A percentile compares a stretch with the other conserved stretches of the same genome.
phyloP scores from a whole-genome alignment of 2,888 invertebrate species.

The Epiperipatus broadwayi region DNA sequence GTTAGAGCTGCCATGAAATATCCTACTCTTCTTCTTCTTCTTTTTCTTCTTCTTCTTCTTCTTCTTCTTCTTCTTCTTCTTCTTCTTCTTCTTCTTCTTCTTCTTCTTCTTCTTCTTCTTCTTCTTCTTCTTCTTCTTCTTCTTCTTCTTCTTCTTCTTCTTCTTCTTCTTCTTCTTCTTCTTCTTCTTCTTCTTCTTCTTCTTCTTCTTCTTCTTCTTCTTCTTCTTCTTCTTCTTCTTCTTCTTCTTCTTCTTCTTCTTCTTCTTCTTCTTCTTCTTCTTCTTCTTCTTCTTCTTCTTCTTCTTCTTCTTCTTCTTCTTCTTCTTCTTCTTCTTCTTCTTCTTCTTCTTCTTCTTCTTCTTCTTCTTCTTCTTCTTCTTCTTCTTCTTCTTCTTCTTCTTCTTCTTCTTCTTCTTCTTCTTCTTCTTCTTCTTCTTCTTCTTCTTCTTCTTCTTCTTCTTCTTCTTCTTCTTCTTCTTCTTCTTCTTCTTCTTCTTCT shows the following conservation, averaged over 20 bases:
- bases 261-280: not conserved
- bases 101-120: too few relatives aligned
- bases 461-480: constrained; percentile 3
- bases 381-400: not conserved
- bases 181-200: not conserved
- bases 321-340: not conserved
- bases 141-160: constrained; percentile 3
- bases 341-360: constrained; percentile 1
- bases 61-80: constrained; percentile 1
- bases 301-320: constrained; percentile 5
- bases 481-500: constrained; percentile 3
- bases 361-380: constrained; percentile 3
- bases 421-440: constrained; percentile 3
- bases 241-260: not conserved
- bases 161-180: not conserved
- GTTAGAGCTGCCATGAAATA: too few relatives aligned
- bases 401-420: constrained; percentile 3
- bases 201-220: constrained; percentile 1
- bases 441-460: constrained; percentile 3
- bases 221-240: not conserved
- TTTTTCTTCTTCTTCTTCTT: constrained; percentile 3
- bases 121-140: too few relatives aligned
- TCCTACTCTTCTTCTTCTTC: not conserved
- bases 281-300: not conserved
- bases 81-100: constrained; percentile 3